These are phyloP conservation scores for Brachypteracias leptosomus DNA, from an alignment of 2,113 vertebrate genomes.

Conservation along the genomic window DNA sequence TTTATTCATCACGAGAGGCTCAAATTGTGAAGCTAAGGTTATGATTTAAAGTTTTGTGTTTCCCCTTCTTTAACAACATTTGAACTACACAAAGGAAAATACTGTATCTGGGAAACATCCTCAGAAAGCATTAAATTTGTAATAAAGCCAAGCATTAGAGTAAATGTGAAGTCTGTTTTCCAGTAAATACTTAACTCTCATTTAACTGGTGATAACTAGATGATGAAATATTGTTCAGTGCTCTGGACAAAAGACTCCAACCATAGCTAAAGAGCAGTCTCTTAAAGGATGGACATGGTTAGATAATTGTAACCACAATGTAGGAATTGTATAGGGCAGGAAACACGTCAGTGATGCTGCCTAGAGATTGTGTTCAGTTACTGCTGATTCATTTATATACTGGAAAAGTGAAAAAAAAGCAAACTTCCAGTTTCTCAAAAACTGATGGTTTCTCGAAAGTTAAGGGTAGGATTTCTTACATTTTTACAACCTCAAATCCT, in stretches of 20 bases:
- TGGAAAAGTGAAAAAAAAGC: not conserved
- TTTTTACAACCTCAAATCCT: not conserved
- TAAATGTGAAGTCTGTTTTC: not conserved
- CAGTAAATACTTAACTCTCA: not conserved
- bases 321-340: not conserved
- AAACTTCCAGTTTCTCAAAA: not conserved
- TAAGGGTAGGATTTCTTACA: not conserved
- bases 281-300: not conserved
- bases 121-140: not conserved
- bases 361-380: not conserved
- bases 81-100: not conserved
- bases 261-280: not conserved
- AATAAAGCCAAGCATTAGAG: not conserved
- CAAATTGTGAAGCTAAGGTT: not conserved
- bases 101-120: not conserved
- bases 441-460: not conserved
- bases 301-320: not conserved
- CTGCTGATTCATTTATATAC: not conserved
- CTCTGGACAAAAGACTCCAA: not conserved
- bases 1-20: not conserved
- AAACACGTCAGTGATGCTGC: not conserved
- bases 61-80: not conserved
- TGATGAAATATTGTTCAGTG: not conserved
- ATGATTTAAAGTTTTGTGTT: not conserved
- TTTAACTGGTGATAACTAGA: not conserved